These are phyloP conservation scores for Metellina segmentata DNA, from an alignment of 2,888 invertebrate genomes.

Conservation along the genomic window DNA sequence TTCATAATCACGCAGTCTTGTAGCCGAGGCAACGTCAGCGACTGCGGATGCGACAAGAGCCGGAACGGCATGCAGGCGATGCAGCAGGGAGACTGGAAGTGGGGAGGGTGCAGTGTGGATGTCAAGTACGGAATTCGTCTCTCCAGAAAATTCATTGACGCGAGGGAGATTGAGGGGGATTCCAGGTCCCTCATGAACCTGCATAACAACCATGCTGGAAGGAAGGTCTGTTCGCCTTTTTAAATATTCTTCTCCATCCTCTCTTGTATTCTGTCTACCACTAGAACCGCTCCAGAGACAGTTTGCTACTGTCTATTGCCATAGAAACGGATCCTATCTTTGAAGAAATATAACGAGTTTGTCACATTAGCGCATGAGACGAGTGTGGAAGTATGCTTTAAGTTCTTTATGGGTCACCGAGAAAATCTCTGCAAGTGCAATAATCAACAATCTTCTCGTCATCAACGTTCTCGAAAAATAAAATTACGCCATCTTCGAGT, in stretches of 20 bases:
- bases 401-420: too few relatives aligned
- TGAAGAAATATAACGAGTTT: too few relatives aligned
- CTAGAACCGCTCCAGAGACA: too few relatives aligned
- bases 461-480: too few relatives aligned
- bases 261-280: too few relatives aligned
- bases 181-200: constrained; percentile 96
- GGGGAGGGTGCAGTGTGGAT: constrained; percentile 99
- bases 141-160: constrained; percentile 95
- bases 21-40: constrained; percentile 92
- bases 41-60: constrained; percentile 90
- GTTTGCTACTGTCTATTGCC: too few relatives aligned
- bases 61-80: constrained; percentile 83
- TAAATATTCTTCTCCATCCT: neutral
- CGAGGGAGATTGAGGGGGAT: constrained; percentile 91
- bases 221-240: constrained; percentile 86
- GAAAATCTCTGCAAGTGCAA: too few relatives aligned
- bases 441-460: too few relatives aligned
- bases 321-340: too few relatives aligned
- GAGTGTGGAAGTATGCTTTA: too few relatives aligned
- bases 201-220: constrained; percentile 98
- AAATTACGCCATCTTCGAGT: too few relatives aligned
- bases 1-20: constrained; percentile 94
- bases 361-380: too few relatives aligned
- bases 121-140: constrained; percentile 98
- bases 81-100: constrained; percentile 93